These are phyloP conservation scores for Aphelenchoides besseyi DNA, from an alignment of 1,140 invertebrate genomes.

Conservation along the genomic window DNA sequence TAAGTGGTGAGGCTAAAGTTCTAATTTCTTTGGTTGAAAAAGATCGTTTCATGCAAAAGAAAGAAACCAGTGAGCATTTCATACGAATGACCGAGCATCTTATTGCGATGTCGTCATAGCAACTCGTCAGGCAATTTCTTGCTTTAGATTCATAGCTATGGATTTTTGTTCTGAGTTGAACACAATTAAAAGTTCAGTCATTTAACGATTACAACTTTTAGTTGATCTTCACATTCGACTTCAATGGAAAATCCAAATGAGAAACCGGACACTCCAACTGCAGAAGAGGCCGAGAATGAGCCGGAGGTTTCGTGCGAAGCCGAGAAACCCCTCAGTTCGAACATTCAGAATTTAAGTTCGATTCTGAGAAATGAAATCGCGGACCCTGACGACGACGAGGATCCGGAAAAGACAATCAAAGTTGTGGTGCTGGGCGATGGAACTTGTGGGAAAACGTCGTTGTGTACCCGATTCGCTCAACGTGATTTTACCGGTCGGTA, in stretches of 20 bases:
- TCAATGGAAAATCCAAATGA: background rate
- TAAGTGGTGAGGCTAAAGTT: no score
- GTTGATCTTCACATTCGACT: background rate
- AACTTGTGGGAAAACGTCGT: slow-evolving; percentile 76
- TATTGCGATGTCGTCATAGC: background rate
- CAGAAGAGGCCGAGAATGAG: background rate
- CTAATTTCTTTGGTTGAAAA: no score
- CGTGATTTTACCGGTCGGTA: slow-evolving; percentile 75
- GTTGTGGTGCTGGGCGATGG: slow-evolving; percentile 77
- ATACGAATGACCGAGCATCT: no score
- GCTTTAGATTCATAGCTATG: no score
- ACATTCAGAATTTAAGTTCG: background rate
- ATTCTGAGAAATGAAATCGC: background rate
- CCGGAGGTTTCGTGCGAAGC: background rate
- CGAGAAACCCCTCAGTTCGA: background rate
- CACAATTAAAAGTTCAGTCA: no score
- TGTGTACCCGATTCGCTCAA: slow-evolving; percentile 70
- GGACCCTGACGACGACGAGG: slow-evolving; percentile 66
- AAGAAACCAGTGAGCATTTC: no score
- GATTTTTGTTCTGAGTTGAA: no score
- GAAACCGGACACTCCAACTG: no score
- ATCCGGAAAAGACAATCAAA: slow-evolving; percentile 72
- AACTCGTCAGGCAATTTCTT: background rate
- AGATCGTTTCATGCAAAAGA: no score
- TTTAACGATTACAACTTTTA: background rate